phyloP scores from a whole-genome alignment of 2,888 invertebrate genomes.

The Stenolophus ochropezus region DNA sequence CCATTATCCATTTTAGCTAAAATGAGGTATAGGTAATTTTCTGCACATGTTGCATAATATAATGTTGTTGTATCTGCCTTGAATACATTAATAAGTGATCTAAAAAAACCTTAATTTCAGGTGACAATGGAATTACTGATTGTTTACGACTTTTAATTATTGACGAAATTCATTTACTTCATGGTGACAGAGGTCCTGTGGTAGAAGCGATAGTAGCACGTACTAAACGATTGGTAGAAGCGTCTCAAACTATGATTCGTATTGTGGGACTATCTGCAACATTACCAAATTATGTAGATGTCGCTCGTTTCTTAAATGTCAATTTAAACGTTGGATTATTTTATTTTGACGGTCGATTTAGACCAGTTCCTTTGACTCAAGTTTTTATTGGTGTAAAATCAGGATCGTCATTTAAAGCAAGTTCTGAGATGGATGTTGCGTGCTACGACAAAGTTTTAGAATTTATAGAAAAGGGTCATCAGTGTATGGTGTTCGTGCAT shows the following conservation, averaged over 20 bases:
- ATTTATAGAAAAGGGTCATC: conserved; percentile 91
- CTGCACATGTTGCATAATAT: not conserved
- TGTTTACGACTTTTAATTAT: conserved; percentile 95
- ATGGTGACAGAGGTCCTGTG: conserved; percentile 97
- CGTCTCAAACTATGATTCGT: conserved; percentile 94
- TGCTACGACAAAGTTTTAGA: conserved; percentile 94
- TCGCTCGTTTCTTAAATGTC: conserved; percentile 94
- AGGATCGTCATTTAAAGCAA: conserved; percentile 72
- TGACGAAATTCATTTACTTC: conserved; percentile 97
- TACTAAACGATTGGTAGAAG: conserved; percentile 93
- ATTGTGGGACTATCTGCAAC: conserved; percentile 98
- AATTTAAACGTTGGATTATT: conserved; percentile 94
- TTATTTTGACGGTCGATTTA: conserved; percentile 94
- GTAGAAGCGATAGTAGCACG: conserved; percentile 97
- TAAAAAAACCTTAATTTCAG: conserved; percentile 71
- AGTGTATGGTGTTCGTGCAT: conserved; percentile 98
- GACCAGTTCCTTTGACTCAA: conserved; percentile 95
- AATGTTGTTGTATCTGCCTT: no score
- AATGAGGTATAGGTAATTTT: no score
- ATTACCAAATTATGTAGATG: conserved; percentile 97
- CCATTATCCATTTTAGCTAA: no score
- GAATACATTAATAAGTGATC: no score
- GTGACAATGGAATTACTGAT: conserved; percentile 91
- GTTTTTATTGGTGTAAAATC: conserved; percentile 92
- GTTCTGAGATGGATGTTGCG: conserved; percentile 89